These are phyloP conservation scores for Porites australiensis DNA, from an alignment of 64 coral and sea anemone genomes.

Conservation along the genomic window DNA sequence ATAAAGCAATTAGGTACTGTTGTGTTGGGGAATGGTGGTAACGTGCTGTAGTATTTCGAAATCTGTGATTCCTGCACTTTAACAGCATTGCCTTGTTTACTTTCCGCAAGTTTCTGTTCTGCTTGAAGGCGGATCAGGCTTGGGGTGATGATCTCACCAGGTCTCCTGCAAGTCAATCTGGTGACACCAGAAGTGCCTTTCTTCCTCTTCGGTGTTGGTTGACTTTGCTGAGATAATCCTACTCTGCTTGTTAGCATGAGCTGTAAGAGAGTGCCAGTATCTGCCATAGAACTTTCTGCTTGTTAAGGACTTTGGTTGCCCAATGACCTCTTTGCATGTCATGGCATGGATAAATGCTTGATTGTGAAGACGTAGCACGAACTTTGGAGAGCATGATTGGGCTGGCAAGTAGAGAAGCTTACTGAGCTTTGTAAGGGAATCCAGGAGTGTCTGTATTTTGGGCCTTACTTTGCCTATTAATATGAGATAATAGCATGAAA, in stretches of 20 bases:
- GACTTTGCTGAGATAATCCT: constrained; percentile 52
- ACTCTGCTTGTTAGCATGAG: not conserved
- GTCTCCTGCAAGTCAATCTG: constrained; percentile 17
- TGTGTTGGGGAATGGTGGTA: constrained; percentile 51
- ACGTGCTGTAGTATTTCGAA: constrained; percentile 17
- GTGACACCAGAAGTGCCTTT: constrained; percentile 55
- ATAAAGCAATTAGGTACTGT: constrained; percentile 7
- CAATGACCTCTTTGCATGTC: constrained; percentile 54
- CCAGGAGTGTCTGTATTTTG: not conserved
- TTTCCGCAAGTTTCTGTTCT: constrained; percentile 45
- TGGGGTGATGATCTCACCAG: not conserved
- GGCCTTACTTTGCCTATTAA: not conserved
- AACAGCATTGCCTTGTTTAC: not conserved
- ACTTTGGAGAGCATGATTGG: constrained; percentile 5
- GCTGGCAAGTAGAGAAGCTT: constrained; percentile 13
- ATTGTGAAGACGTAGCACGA: constrained; percentile 28
- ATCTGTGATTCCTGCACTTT: constrained; percentile 30
- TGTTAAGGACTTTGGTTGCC: constrained; percentile 39
- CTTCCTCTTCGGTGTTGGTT: constrained; percentile 60
- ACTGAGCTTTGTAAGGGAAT: not conserved
- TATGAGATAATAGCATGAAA: not conserved
- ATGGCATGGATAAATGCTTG: constrained; percentile 36
- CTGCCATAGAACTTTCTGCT: constrained; percentile 36
- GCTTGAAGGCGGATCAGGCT: constrained; percentile 45
- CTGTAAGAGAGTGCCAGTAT: constrained; percentile 36